phyloP scores from a whole-genome alignment of 2,113 vertebrate genomes.

The Rhinolophus ferrumequinum region DNA sequence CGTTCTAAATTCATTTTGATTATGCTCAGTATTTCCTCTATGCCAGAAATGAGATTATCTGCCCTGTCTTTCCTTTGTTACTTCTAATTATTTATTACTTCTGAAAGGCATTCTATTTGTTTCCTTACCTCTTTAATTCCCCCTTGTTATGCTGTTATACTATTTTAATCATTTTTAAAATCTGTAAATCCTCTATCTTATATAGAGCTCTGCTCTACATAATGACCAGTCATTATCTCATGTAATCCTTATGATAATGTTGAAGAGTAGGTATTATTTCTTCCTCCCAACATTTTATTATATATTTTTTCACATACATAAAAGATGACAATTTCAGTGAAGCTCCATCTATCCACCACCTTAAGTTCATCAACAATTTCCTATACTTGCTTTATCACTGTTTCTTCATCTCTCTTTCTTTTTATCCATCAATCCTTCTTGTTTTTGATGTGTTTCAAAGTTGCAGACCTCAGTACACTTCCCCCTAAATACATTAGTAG shows the following conservation, averaged over 20 bases:
- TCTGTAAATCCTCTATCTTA: background rate
- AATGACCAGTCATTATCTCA: background rate
- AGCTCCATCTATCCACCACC: background rate
- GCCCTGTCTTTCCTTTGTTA: too few relatives aligned
- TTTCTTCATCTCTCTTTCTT: background rate
- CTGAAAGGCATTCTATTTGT: too few relatives aligned
- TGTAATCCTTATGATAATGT: background rate
- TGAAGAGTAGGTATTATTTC: background rate
- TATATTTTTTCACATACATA: background rate
- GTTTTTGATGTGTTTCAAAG: background rate
- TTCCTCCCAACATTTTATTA: background rate
- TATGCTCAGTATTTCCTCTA: too few relatives aligned
- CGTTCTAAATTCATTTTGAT: too few relatives aligned
- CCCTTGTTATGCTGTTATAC: too few relatives aligned
- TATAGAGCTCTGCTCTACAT: background rate
- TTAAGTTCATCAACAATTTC: background rate
- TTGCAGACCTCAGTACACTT: too few relatives aligned
- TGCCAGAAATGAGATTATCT: too few relatives aligned
- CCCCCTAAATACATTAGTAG: too few relatives aligned
- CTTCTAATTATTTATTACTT: too few relatives aligned
- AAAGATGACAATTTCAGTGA: background rate
- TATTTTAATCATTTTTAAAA: too few relatives aligned
- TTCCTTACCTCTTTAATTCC: too few relatives aligned
- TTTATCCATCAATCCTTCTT: background rate
- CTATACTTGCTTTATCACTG: accelerated